Evolutionary conservation across 2,888 invertebrate genomes (phyloP).

Genomic region (Trichopria drosophilae): DNA sequence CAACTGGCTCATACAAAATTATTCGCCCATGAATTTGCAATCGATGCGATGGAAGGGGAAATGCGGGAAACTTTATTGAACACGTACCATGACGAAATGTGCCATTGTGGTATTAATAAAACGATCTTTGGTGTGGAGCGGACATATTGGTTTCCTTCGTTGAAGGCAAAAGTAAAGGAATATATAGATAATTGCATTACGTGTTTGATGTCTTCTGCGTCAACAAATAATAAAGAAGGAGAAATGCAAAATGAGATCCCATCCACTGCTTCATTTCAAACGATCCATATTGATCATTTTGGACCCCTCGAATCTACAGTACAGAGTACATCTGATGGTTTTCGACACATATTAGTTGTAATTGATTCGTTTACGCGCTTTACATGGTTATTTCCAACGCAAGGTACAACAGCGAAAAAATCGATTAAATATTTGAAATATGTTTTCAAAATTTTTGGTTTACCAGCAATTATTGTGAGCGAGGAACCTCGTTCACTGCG

Average conservation of each 20-base stretch:
- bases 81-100: constrained; percentile 10
- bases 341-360: too few species aligned
- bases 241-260: constrained; percentile 7
- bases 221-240: constrained; percentile 17
- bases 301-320: constrained; percentile 12
- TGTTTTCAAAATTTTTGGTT: too few species aligned
- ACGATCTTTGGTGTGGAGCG: constrained; percentile 4
- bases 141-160: constrained; percentile 27
- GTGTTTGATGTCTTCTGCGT: too few species aligned
- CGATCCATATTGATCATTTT: too few species aligned
- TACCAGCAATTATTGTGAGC: too few species aligned
- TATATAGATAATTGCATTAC: too few species aligned
- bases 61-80: too few species aligned
- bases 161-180: constrained; percentile 23
- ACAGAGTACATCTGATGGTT: constrained; percentile 19
- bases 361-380: too few species aligned
- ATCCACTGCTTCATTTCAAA: constrained; percentile 9
- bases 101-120: constrained; percentile 22
- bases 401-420: constrained; percentile 3
- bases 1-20: too few species aligned
- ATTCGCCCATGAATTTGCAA: too few species aligned
- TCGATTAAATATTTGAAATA: too few species aligned
- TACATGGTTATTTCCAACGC: constrained; percentile 2
- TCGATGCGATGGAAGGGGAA: too few species aligned
- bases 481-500: constrained; percentile 5